Conservation (phyloP, 37 sponge, comb jelly and placozoan species). For the Chondrilla cf. caribensis region DNA sequence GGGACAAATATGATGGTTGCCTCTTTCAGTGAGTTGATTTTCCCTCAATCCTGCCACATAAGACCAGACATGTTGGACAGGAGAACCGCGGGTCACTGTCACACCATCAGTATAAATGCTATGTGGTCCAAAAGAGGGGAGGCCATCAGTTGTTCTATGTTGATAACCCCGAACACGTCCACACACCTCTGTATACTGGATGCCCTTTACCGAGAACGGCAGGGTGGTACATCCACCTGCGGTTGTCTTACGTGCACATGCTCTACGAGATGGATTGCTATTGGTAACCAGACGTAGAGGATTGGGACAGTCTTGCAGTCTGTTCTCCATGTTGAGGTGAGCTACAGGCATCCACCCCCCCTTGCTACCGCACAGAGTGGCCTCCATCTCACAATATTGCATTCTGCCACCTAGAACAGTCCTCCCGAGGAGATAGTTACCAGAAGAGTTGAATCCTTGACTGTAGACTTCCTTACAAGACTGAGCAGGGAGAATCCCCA, state of each 20-base stretch:
- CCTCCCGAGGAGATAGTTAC: not conserved
- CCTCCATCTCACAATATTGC: not conserved
- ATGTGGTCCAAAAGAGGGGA: not conserved
- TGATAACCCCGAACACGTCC: not conserved
- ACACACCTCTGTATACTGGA: slow-evolving; percentile 12
- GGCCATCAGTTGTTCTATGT: not conserved
- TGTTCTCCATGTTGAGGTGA: not conserved
- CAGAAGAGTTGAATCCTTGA: not conserved
- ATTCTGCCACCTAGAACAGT: not conserved
- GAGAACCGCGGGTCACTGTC: not conserved
- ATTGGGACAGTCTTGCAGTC: not conserved
- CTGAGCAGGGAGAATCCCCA: not conserved
- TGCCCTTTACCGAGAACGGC: not conserved
- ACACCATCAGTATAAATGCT: not conserved
- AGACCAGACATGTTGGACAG: not conserved
- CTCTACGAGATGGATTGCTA: not conserved
- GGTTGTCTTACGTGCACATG: not conserved
- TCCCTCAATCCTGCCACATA: slow-evolving; percentile 8
- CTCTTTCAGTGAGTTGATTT: not conserved
- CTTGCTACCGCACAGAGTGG: not conserved
- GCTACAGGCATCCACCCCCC: slow-evolving; percentile 2
- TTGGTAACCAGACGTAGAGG: not conserved
- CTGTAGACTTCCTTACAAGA: not conserved
- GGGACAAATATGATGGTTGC: not conserved
- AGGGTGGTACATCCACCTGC: not conserved